A percentile compares a stretch with the other conserved stretches of the same genome.
phyloP scores from a whole-genome alignment of 2,888 invertebrate species.

The Plemyria rubiginata region DNA sequence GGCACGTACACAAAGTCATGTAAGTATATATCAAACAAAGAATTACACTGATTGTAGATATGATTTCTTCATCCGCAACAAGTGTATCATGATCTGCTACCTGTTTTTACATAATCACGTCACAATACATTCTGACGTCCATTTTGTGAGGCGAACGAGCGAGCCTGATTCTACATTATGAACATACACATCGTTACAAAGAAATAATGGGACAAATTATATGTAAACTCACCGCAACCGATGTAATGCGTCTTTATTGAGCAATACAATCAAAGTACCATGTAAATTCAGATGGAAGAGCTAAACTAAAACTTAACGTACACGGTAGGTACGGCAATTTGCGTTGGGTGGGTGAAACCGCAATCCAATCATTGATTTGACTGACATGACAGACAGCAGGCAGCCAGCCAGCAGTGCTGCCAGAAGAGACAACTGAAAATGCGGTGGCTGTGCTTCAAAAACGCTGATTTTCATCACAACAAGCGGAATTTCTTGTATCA shows the following conservation, averaged over 20 bases:
- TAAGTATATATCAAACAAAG: background rate
- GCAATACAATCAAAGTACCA: slow-evolving; percentile 43
- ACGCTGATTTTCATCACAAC: too few species aligned
- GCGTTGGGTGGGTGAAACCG: slow-evolving; percentile 73
- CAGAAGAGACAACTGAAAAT: too few species aligned
- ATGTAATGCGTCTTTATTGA: slow-evolving; percentile 13
- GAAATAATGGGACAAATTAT: slow-evolving; percentile 1
- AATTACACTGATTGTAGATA: slow-evolving; percentile 15
- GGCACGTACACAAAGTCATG: background rate
- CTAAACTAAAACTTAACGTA: slow-evolving; percentile 57
- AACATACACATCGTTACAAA: slow-evolving; percentile 1
- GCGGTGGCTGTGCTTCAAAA: too few species aligned
- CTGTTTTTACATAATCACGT: slow-evolving; percentile 78
- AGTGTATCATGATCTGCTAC: slow-evolving; percentile 31
- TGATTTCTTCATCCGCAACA: slow-evolving; percentile 31
- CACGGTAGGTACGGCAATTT: slow-evolving; percentile 46
- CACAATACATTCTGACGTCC: slow-evolving; percentile 78
- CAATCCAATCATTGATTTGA: slow-evolving; percentile 54
- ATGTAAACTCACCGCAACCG: slow-evolving; percentile 26
- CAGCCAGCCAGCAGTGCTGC: too few species aligned
- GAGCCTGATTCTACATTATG: slow-evolving; percentile 11
- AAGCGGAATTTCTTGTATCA: too few species aligned
- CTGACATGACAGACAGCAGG: too few species aligned
- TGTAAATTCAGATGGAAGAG: slow-evolving; percentile 45
- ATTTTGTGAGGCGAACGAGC: slow-evolving; percentile 70